phyloP scores from a whole-genome alignment of 2,888 invertebrate genomes.

The Vannuccia rotundouncinata region DNA sequence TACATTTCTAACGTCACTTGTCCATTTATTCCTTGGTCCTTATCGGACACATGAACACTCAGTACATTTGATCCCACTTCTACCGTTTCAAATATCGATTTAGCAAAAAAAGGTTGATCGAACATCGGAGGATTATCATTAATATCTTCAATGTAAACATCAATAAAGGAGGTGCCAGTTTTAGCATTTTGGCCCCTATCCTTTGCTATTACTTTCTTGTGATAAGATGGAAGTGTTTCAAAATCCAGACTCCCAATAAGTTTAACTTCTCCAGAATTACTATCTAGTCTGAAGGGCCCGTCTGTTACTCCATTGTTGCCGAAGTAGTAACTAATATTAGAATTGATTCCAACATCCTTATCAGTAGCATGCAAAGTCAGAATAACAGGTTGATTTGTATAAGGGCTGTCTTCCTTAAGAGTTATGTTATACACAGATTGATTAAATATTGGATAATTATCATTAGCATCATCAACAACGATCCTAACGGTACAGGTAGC shows the following conservation, averaged over 20 bases:
- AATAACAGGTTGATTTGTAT: background rate
- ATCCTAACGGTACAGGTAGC: background rate
- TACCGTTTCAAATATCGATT: no score
- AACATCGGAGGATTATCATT: no score
- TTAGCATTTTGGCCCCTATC: background rate
- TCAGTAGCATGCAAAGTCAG: background rate
- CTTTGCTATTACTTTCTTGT: background rate
- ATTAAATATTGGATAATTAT: background rate
- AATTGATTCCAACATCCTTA: background rate
- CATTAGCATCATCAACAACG: background rate
- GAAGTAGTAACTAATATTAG: background rate
- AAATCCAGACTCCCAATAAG: background rate
- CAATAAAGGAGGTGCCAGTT: no score
- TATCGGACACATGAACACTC: no score
- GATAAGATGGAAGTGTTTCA: background rate
- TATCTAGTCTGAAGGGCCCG: background rate
- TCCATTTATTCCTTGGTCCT: no score
- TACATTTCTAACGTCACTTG: no score
- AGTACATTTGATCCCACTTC: no score
- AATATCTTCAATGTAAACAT: no score
- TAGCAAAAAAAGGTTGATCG: no score
- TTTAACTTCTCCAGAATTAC: background rate
- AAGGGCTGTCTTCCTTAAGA: background rate
- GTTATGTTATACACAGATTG: background rate
- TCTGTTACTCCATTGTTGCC: background rate